phyloP scores from a whole-genome alignment of 2,888 invertebrate genomes.

The Tetragnatha montana region DNA sequence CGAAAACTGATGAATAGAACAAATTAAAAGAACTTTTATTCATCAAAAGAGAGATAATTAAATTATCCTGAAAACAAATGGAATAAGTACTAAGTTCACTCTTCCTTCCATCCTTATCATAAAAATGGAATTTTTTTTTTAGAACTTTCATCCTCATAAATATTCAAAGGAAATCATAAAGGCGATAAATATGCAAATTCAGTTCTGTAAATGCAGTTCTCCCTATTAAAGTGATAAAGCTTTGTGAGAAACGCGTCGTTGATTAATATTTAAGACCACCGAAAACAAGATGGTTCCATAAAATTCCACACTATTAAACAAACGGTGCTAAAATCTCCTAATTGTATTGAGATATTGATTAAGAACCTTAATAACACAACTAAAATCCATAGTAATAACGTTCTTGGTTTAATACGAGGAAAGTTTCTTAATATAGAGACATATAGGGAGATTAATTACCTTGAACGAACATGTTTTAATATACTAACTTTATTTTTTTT shows the following conservation, averaged over 20 bases:
- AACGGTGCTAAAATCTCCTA: neutral
- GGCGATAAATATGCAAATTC: conserved; percentile 63
- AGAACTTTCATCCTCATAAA: conserved; percentile 38
- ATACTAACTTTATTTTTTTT: too few relatives aligned
- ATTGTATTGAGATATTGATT: neutral
- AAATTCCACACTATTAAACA: neutral
- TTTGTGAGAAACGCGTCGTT: conserved; percentile 6
- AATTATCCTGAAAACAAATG: neutral
- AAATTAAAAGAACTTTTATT: neutral
- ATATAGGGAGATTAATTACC: too few relatives aligned
- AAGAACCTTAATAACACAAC: neutral
- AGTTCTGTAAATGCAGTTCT: conserved; percentile 5
- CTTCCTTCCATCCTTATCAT: neutral
- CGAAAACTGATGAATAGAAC: neutral
- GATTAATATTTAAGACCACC: conserved; percentile 31
- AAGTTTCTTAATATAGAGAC: too few relatives aligned
- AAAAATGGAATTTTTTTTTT: conserved; percentile 15
- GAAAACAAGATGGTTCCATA: conserved; percentile 12
- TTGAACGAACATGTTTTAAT: too few relatives aligned
- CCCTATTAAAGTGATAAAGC: conserved; percentile 39
- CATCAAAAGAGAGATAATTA: neutral
- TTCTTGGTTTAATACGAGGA: too few relatives aligned
- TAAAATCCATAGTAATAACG: too few relatives aligned
- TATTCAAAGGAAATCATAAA: conserved; percentile 43
- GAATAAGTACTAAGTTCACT: neutral